Percentiles rank a stretch among this genome's conserved stretches.
Evolutionary conservation across 2,797 vertebrate genomes (phyloP).

Genomic region (Anisognathus igniventris): DNA sequence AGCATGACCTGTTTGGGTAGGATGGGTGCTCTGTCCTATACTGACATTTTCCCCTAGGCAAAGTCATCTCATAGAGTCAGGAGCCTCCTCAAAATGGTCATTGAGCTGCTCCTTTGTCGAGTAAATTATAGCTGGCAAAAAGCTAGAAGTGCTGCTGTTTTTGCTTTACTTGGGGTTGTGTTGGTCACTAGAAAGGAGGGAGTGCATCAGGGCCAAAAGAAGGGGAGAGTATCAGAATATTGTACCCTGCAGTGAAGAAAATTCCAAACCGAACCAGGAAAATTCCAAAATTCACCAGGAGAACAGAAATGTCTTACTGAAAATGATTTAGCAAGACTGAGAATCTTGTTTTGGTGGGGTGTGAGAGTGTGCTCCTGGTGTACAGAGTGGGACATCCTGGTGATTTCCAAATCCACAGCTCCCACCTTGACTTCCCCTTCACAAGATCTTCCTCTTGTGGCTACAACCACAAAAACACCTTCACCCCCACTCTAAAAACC

Average conservation of each 20-base stretch:
- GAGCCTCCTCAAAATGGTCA: not conserved
- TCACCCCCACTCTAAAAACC: not conserved
- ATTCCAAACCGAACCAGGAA: not conserved
- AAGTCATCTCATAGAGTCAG: not conserved
- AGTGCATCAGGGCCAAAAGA: not conserved
- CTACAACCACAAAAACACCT: not conserved
- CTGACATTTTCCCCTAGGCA: not conserved
- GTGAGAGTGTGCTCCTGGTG: rapidly evolving
- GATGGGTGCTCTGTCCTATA: not conserved
- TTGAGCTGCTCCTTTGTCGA: not conserved
- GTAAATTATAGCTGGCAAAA: not conserved
- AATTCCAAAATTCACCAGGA: not conserved
- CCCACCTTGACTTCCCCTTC: not conserved
- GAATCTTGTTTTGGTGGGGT: not conserved
- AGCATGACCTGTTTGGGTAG: not conserved
- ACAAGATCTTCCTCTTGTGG: not conserved
- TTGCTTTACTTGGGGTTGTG: not conserved
- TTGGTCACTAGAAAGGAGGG: not conserved
- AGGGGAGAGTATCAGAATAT: not conserved
- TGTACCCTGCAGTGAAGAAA: not conserved
- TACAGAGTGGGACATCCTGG: not conserved
- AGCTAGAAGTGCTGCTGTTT: not conserved
- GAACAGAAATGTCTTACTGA: not conserved
- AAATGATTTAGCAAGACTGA: not conserved
- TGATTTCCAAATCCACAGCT: not conserved